Base-by-base conservation (phyloP, 1,140 invertebrate species). In the Archegozetes longisetosus region DNA sequence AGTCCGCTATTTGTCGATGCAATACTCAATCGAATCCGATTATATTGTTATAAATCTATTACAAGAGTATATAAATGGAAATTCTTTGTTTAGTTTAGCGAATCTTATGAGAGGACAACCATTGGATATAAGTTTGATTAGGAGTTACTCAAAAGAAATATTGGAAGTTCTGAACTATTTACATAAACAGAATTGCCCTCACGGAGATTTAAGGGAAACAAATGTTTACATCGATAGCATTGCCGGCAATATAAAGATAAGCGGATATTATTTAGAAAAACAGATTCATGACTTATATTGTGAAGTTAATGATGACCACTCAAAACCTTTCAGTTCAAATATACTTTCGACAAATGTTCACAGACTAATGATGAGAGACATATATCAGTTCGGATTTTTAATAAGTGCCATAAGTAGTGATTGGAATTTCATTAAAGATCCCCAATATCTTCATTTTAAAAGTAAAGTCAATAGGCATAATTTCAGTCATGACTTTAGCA, bases 161-260 rank as follows among this genome's bases (percentile, higher is more conserved):
- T 68, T 88, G 0, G 74, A 77, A 52, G 82, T 81, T 1, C 65
- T 89, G 4, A 71, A 79, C 20, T 86, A 80, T 69, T 71, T 89
- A 14, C 86, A 88, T 67, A 73, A 78, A 50, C 86, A 86, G 67
- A 82, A 82, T 65, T 79, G 88, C 9, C 82, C 85, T 1, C 85
- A 88, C 69, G 84, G 82, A 68, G 80, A 84, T 72, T 67, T 89
- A 9, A 71, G 80, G 17, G 77, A 80, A 53, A 76, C 77, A 12
- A 83, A 78, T 65, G 75, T 85, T 46, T 82, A 82, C 66, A 76
- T 84, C 61, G 78, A 80, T 64, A 72, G 73, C 32, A 22, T 22
- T 50, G 64, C 61, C 62, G 73, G 74, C 3, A 64, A 62, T 53
- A 65, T 75, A 13, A 65, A 68, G 55, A 47, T 87, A 25, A 76